phyloP scores from a whole-genome alignment of 2,113 vertebrate species.

The Percopsis transmontana region DNA sequence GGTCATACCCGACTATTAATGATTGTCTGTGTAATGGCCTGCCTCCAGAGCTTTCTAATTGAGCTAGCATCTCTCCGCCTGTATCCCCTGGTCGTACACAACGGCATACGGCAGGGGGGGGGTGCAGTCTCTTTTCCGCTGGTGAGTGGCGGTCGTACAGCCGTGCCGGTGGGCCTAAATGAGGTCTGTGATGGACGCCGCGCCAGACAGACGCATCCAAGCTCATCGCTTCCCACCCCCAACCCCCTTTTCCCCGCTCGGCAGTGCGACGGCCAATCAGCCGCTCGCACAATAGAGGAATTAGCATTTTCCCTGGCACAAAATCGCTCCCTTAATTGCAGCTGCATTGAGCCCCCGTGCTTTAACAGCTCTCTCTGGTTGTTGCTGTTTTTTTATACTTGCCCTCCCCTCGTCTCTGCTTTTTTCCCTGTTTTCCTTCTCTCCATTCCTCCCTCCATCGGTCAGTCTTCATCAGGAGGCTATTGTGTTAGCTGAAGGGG shows the following conservation, averaged over 20 bases:
- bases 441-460: slow-evolving; percentile 59
- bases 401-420: slow-evolving; percentile 38
- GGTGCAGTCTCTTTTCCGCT: slow-evolving; percentile 2
- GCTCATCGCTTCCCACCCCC: slow-evolving; percentile 32
- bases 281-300: slow-evolving; percentile 66
- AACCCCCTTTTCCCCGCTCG: slow-evolving; percentile 34
- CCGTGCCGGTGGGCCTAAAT: slow-evolving; percentile 45
- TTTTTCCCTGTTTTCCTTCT: background rate
- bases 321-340: slow-evolving; percentile 70
- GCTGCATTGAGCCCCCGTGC: slow-evolving; percentile 42
- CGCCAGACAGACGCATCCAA: slow-evolving; percentile 50
- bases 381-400: too few species aligned
- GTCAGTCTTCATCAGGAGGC: slow-evolving; percentile 68
- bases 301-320: slow-evolving; percentile 74
- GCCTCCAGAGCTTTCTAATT: slow-evolving; percentile 59
- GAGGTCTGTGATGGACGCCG: slow-evolving; percentile 51
- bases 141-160: slow-evolving; percentile 10
- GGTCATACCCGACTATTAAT: slow-evolving; percentile 63
- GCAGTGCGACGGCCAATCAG: slow-evolving; percentile 65
- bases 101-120: background rate
- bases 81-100: slow-evolving; percentile 27
- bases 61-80: slow-evolving; percentile 33
- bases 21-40: slow-evolving; percentile 41
- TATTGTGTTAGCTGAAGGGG: slow-evolving; percentile 63
- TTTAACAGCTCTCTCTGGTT: too few species aligned